Evolutionary conservation across 1,140 invertebrate genomes (phyloP).

Genomic region (Metaphire vulgaris): DNA sequence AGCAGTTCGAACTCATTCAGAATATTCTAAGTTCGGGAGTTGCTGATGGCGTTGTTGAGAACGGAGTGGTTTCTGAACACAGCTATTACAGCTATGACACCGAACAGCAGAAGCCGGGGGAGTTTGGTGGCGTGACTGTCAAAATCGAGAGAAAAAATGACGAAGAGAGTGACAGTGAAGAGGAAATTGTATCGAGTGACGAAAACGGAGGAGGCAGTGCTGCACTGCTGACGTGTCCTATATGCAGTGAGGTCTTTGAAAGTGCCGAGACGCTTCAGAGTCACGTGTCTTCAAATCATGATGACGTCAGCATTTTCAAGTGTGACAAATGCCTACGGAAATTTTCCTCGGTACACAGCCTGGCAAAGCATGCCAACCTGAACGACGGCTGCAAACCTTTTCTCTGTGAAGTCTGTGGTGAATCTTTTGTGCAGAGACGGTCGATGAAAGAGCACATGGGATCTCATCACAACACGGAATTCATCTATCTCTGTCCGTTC

Average conservation of each 20-base stretch:
- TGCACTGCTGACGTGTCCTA: background rate
- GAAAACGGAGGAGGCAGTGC: too few species aligned
- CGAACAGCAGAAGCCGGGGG: background rate
- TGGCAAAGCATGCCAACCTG: background rate
- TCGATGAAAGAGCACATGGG: background rate
- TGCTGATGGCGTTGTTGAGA: background rate
- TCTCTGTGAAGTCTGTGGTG: background rate
- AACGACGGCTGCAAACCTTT: background rate
- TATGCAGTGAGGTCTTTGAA: background rate
- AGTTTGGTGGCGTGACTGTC: background rate
- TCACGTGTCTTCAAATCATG: background rate
- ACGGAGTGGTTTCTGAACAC: background rate
- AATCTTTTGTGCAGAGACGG: background rate
- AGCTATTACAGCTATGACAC: background rate
- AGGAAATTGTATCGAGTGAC: background rate
- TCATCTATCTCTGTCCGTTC: background rate
- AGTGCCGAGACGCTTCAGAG: background rate
- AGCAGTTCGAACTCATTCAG: background rate
- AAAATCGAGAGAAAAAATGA: background rate
- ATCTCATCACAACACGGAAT: background rate
- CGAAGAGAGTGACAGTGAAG: background rate
- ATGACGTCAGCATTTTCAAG: background rate
- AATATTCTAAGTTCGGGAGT: background rate
- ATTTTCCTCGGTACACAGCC: background rate
- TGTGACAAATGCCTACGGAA: background rate